Base-by-base conservation (phyloP, 2,888 invertebrate genomes). In the Cantharis nigra region DNA sequence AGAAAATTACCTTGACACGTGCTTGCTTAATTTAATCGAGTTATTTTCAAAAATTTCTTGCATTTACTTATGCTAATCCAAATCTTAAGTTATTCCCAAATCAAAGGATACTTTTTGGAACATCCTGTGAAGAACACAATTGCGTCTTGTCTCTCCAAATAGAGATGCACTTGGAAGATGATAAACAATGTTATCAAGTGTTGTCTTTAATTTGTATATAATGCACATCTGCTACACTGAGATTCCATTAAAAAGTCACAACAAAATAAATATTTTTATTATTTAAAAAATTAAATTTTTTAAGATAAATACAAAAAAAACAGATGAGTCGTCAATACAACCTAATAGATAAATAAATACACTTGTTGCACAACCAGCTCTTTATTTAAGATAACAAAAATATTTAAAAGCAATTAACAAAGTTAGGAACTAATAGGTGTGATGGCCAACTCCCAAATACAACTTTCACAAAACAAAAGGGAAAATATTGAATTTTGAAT, bases 1-100 rank as follows among this genome's bases (percentile, higher is more conserved):
- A 73, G 33, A 73, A 33, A 73, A 49, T 67, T 69, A 69, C 72
- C 72, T 69, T 69, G 72, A 73, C 72, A 73, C 69, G 72, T 65
- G 72, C 65, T 23, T 67, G 67, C 26, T 72, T 73, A 67, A 23
- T 67, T 67, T 23, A 26, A 67, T 67, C 23, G 23, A 67, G 65
- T 23, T 67, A 67, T 67, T 67, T 67, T 67, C 26, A 67, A 67
- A 67, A 67, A 13, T 67, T 13, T 49, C 49, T n/a, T 49, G 49
- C 49, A 49, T 49, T 49, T 49, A 49, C 49, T 49, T 49, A 49
- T 49, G 49, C 49, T n/a, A 49, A 49, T n/a, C 13, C 20, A 20
- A 20, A 20, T 3, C 2, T n/a, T 18, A 18, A 64, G 18, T 18
- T 64, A 18, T 16, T 11, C 10, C 11, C 20, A 23, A 23, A 23